Conservation (phyloP, 2,797 vertebrate genomes). For the Tamandua tetradactyla region DNA sequence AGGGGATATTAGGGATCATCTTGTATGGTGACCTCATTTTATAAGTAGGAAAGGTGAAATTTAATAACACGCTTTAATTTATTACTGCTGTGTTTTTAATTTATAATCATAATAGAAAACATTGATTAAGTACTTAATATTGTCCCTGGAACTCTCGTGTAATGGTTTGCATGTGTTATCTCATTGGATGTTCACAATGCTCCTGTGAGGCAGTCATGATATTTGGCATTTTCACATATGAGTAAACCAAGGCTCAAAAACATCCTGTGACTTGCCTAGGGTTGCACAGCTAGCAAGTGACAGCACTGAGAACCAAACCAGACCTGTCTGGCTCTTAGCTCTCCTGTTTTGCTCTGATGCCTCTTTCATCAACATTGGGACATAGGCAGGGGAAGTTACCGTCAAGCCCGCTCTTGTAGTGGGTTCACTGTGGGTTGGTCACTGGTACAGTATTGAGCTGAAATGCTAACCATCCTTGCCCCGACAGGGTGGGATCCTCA, state of each 20-base stretch:
- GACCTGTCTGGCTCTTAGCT: neutral
- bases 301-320: neutral
- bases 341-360: neutral
- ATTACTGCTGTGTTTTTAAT: neutral
- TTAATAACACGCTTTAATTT: neutral
- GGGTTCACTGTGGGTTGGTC: neutral
- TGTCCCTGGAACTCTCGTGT: neutral
- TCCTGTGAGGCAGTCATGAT: neutral
- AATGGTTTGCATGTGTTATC: neutral
- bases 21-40: neutral
- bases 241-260: neutral
- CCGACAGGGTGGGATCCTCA: neutral
- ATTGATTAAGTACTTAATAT: neutral
- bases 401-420: neutral
- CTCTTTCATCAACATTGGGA: neutral
- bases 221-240: neutral
- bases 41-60: neutral
- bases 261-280: neutral
- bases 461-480: neutral
- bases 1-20: neutral
- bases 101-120: neutral
- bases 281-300: neutral
- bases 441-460: neutral
- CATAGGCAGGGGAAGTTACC: no score
- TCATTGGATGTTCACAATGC: neutral